phyloP scores from a whole-genome alignment of 2,888 invertebrate genomes.

The Lampropteryx suffumata region DNA sequence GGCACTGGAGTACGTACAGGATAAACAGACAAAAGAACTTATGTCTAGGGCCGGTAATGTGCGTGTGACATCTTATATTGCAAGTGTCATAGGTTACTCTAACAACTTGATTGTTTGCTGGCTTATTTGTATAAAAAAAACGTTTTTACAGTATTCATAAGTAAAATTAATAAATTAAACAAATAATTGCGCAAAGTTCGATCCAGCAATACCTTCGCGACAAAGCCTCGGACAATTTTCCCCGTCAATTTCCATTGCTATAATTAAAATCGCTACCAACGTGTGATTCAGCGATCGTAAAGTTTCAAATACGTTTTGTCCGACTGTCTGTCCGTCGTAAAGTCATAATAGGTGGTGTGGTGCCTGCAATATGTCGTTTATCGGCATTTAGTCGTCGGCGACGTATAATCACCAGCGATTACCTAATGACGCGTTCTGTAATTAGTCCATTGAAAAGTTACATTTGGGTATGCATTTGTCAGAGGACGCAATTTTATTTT shows the following conservation, averaged over 20 bases:
- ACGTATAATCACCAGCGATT: constrained; percentile 66
- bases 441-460: too few species aligned
- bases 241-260: constrained; percentile 21
- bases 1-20: too few species aligned
- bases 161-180: too few species aligned
- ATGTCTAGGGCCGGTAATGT: too few species aligned
- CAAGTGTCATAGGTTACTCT: too few species aligned
- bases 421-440: constrained; percentile 60
- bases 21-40: too few species aligned
- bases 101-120: too few species aligned
- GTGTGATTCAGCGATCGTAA: constrained; percentile 37
- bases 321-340: constrained; percentile 49
- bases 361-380: constrained; percentile 60
- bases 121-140: too few species aligned
- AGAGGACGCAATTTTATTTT: too few species aligned
- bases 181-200: not conserved
- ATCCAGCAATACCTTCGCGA: constrained; percentile 13
- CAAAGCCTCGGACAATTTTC: constrained; percentile 20
- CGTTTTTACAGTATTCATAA: too few species aligned
- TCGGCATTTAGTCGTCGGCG: constrained; percentile 69
- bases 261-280: constrained; percentile 27
- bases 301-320: constrained; percentile 29
- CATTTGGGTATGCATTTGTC: too few species aligned
- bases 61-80: too few species aligned
- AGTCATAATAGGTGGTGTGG: constrained; percentile 53